Evolutionary conservation across 2,888 invertebrate species (phyloP).

Genomic region (Volucella bombylans): DNA sequence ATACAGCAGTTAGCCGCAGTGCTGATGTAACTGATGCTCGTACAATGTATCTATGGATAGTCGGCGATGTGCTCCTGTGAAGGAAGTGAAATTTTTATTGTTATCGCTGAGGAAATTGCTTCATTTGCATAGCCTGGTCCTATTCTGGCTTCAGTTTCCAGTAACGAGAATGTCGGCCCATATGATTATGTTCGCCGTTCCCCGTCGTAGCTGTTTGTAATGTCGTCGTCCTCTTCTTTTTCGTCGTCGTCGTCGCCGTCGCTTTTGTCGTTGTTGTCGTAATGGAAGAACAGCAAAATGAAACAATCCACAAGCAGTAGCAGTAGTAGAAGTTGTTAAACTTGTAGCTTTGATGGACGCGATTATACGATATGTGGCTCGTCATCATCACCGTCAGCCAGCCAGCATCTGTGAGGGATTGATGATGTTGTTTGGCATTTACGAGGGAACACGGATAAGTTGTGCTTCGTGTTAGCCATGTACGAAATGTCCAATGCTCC

Average conservation of each 20-base stretch:
- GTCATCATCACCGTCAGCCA: constrained; percentile 47
- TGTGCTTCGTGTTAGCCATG: constrained; percentile 1
- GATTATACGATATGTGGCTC: constrained; percentile 67
- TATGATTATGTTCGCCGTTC: constrained; percentile 46
- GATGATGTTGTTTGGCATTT: constrained; percentile 56
- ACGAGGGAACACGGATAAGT: constrained; percentile 28
- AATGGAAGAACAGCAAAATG: constrained; percentile 54
- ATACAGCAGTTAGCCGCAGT: constrained; percentile 43
- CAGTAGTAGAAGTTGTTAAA: constrained; percentile 51
- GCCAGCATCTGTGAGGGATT: constrained; percentile 52
- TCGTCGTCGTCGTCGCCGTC: too few species aligned
- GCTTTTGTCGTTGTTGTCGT: constrained; percentile 19
- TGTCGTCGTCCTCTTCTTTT: too few species aligned
- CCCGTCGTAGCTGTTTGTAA: too few species aligned
- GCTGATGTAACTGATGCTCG: constrained; percentile 18
- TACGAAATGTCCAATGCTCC: neutral
- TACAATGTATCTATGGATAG: too few species aligned
- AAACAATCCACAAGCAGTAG: constrained; percentile 40
- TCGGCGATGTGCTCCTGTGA: constrained; percentile 16
- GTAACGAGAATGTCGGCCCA: constrained; percentile 52
- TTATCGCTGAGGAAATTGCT: constrained; percentile 68
- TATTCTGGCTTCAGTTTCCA: constrained; percentile 57
- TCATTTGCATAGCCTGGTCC: constrained; percentile 70
- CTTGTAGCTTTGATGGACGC: constrained; percentile 66
- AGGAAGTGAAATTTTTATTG: constrained; percentile 67